Conservation (phyloP, 2,888 invertebrate genomes). For the Lithodes maja region DNA sequence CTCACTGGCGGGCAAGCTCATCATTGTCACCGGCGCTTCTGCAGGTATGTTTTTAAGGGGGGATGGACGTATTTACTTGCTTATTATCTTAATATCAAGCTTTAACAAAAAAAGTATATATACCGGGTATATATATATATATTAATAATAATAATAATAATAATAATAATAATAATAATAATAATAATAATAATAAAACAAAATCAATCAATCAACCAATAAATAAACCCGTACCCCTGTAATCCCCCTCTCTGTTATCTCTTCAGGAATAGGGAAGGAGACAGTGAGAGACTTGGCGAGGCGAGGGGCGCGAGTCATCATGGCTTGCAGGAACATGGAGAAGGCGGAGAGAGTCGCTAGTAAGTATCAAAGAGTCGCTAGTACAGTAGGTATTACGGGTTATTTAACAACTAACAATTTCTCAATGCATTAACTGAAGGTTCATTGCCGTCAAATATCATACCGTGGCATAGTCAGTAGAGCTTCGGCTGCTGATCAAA, state of each 20-base stretch:
- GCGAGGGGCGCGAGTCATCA: slow-evolving; percentile 43
- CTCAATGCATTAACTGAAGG: too few species aligned
- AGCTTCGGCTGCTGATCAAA: too few species aligned
- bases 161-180: neutral
- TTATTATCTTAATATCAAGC: neutral
- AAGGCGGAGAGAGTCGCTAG: slow-evolving; percentile 42
- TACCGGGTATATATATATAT: neutral
- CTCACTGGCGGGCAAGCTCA: slow-evolving; percentile 50
- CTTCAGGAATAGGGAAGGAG: slow-evolving; percentile 43
- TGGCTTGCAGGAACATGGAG: slow-evolving; percentile 52
- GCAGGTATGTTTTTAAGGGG: slow-evolving; percentile 45
- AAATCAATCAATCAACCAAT: too few species aligned
- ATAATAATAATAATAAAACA: neutral
- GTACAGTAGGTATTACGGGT: too few species aligned
- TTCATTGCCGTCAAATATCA: too few species aligned
- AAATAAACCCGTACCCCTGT: too few species aligned
- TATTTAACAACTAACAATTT: too few species aligned
- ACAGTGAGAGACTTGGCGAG: slow-evolving; percentile 42
- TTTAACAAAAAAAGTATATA: neutral
- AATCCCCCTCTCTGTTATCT: too few species aligned
- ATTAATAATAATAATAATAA: neutral
- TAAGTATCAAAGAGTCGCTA: neutral
- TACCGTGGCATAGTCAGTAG: too few species aligned
- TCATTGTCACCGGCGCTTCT: slow-evolving; percentile 61
- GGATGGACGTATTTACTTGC: neutral